Evolutionary conservation across 2,797 vertebrate genomes (phyloP).

Genomic region (Crocidura indochinensis): DNA sequence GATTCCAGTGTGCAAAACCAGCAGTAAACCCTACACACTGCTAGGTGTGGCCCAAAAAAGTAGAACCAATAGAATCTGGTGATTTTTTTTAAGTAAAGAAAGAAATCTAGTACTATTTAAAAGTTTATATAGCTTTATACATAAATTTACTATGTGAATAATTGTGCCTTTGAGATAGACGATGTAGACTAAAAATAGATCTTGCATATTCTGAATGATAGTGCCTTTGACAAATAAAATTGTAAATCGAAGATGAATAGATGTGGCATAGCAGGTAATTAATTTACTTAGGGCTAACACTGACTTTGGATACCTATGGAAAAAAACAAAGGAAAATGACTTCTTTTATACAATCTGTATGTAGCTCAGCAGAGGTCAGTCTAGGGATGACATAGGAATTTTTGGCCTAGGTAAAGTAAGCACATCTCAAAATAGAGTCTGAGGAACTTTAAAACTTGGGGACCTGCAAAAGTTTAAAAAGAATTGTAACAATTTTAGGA

Average conservation of each 20-base stretch:
- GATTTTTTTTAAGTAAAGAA: no score
- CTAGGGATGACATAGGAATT: slow-evolving; percentile 8
- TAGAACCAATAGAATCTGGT: not conserved
- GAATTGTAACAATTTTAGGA: not conserved
- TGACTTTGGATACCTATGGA: slow-evolving; percentile 44
- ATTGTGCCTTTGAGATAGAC: no score
- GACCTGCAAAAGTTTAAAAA: not conserved
- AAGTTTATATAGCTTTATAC: no score
- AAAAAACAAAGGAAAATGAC: not conserved
- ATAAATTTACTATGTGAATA: no score
- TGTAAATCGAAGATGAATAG: not conserved
- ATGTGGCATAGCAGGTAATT: not conserved
- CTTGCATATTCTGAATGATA: slow-evolving; percentile 42
- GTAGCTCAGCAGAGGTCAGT: slow-evolving; percentile 34
- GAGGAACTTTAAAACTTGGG: not conserved
- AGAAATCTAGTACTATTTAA: no score
- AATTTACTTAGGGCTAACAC: slow-evolving; percentile 10
- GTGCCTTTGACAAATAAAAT: slow-evolving; percentile 25
- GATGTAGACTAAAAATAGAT: not conserved
- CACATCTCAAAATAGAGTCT: not conserved
- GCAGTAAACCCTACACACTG: no score
- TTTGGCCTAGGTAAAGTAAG: not conserved
- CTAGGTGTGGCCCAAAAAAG: not conserved
- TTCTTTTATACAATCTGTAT: not conserved
- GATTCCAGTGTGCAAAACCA: no score